Conservation (phyloP, 2,113 vertebrate species). For the Sterrhoptilus dennistouni region DNA sequence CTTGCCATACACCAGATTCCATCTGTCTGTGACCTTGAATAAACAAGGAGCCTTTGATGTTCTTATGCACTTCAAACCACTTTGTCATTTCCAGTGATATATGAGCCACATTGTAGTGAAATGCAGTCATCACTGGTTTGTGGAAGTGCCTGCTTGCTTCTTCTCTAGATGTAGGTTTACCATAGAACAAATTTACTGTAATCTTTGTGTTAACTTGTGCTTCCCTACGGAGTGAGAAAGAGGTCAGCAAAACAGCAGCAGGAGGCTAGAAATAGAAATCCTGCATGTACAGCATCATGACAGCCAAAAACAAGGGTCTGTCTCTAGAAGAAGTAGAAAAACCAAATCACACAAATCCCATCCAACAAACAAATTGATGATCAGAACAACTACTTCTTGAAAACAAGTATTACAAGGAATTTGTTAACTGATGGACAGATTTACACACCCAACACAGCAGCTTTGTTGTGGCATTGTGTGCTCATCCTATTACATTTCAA, state of each 20-base stretch:
- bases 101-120: conserved; percentile 27
- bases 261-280: conserved; percentile 9
- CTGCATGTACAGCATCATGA: background rate
- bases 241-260: background rate
- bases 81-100: conserved; percentile 49
- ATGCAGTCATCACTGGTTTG: conserved; percentile 53
- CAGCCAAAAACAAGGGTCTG: background rate
- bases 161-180: conserved; percentile 37
- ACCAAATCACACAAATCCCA: background rate
- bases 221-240: background rate
- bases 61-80: conserved; percentile 38
- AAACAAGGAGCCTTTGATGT: conserved; percentile 58
- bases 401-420: background rate
- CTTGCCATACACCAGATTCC: conserved; percentile 39
- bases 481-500: conserved; percentile 31
- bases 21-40: conserved; percentile 47
- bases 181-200: conserved; percentile 59
- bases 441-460: background rate
- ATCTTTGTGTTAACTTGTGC: conserved; percentile 48
- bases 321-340: background rate
- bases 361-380: background rate
- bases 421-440: conserved; percentile 24
- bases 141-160: conserved; percentile 30
- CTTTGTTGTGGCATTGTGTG: conserved; percentile 19
- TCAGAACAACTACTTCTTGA: background rate